Conservation (phyloP, 2,797 vertebrate species). For the Numenius phaeopus region DNA sequence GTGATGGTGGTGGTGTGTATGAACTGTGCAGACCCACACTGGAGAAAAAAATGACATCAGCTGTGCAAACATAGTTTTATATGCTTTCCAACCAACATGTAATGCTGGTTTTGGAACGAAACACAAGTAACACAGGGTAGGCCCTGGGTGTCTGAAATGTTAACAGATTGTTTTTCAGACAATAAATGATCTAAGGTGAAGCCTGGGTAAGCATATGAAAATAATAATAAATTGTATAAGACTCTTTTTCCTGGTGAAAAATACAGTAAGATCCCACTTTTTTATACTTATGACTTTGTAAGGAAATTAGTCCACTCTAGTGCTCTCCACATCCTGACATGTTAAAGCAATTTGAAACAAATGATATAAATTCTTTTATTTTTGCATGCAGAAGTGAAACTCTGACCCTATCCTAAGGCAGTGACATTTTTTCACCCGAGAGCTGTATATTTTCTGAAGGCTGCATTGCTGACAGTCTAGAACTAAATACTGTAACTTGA, state of each 20-base stretch:
- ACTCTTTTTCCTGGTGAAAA: not conserved
- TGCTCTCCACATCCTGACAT: not conserved
- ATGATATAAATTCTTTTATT: not conserved
- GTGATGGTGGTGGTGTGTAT: not conserved
- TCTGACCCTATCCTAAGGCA: not conserved
- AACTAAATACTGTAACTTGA: not conserved
- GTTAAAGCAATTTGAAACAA: not conserved
- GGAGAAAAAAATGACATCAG: not conserved
- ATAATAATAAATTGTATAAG: not conserved
- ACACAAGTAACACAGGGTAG: not conserved
- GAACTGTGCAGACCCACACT: not conserved
- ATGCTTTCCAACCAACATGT: not conserved
- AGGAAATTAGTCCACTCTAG: not conserved
- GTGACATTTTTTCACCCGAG: not conserved
- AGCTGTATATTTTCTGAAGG: not conserved
- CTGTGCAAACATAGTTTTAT: not conserved
- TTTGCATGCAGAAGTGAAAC: not conserved
- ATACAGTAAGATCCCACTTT: not conserved
- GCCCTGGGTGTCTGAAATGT: not conserved
- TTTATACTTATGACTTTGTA: not conserved
- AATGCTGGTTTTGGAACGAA: not conserved
- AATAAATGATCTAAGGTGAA: not conserved
- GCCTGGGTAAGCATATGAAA: not conserved
- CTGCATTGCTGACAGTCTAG: not conserved
- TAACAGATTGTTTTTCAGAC: not conserved